Evolutionary conservation across 1,140 invertebrate species (phyloP).

Genomic region (Diorhabda carinulata): DNA sequence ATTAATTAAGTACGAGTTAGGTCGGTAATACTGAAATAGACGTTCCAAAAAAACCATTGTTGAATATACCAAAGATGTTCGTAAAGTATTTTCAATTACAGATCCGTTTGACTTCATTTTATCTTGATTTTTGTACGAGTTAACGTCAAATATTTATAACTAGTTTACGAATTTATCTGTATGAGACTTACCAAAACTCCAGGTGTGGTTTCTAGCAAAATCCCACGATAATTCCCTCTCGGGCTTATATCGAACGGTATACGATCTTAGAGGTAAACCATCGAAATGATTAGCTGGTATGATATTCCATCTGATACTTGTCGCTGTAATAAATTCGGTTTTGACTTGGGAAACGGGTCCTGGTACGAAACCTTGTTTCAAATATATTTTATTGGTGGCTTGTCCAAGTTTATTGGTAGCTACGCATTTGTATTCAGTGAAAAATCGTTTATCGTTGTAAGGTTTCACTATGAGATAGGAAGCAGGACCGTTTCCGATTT

Average conservation of each 20-base stretch:
- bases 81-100: no score
- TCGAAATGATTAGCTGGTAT: slow-evolving; percentile 65
- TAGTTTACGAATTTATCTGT: background rate
- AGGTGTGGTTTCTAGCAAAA: slow-evolving; percentile 64
- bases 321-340: slow-evolving; percentile 69
- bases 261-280: slow-evolving; percentile 69
- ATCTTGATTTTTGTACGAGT: no score
- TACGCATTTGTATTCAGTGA: slow-evolving; percentile 73
- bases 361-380: slow-evolving; percentile 67
- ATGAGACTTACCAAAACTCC: slow-evolving; percentile 61
- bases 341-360: slow-evolving; percentile 55
- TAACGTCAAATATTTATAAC: background rate
- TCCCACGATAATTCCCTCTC: slow-evolving; percentile 63
- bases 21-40: no score
- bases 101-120: no score
- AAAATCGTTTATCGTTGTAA: slow-evolving; percentile 57
- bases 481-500: slow-evolving; percentile 62
- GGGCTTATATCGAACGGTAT: slow-evolving; percentile 72
- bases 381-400: slow-evolving; percentile 60
- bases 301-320: slow-evolving; percentile 76
- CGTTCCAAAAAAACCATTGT: no score
- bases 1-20: no score
- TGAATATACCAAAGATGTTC: no score
- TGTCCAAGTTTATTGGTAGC: slow-evolving; percentile 74
- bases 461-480: slow-evolving; percentile 69